Evolutionary conservation across 1,140 invertebrate species (phyloP).

Genomic region (Lasioglossum albipes): DNA sequence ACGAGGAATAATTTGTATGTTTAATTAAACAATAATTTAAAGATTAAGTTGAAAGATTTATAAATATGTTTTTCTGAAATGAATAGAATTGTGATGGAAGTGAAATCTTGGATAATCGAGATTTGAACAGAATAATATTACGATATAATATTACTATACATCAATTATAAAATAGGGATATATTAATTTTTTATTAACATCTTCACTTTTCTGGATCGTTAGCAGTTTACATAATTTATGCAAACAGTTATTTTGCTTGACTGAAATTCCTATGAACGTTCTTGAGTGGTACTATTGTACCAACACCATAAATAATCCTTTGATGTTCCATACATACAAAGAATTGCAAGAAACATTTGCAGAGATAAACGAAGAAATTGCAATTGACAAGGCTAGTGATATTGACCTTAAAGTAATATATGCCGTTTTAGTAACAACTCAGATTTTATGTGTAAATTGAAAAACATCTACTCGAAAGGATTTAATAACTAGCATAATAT

Average conservation of each 20-base stretch:
- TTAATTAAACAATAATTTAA: too few relatives aligned
- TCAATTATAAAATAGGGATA: slow-evolving; percentile 8
- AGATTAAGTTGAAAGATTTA: not conserved
- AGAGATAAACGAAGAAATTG: not conserved
- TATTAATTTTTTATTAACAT: slow-evolving; percentile 16
- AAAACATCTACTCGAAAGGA: slow-evolving; percentile 37
- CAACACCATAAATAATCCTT: too few relatives aligned
- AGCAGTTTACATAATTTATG: not conserved
- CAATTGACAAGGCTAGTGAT: not conserved
- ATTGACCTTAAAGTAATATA: slow-evolving; percentile 20
- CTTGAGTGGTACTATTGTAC: not conserved
- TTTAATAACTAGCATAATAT: not conserved
- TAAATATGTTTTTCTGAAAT: not conserved
- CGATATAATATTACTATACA: not conserved
- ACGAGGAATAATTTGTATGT: not conserved
- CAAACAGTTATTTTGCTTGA: not conserved
- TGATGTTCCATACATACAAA: not conserved
- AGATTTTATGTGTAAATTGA: slow-evolving; percentile 39
- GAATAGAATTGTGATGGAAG: too few relatives aligned
- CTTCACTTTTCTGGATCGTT: slow-evolving; percentile 7
- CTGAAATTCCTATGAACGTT: slow-evolving; percentile 7
- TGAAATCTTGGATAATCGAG: slow-evolving; percentile 13
- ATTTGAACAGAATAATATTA: not conserved
- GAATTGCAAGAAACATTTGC: not conserved
- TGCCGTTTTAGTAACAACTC: slow-evolving; percentile 6